Evolutionary conservation across 2,797 vertebrate genomes (phyloP), one percentile per base, ranked within the genome.

Genomic region (Halcyon leucocephala): DNA sequence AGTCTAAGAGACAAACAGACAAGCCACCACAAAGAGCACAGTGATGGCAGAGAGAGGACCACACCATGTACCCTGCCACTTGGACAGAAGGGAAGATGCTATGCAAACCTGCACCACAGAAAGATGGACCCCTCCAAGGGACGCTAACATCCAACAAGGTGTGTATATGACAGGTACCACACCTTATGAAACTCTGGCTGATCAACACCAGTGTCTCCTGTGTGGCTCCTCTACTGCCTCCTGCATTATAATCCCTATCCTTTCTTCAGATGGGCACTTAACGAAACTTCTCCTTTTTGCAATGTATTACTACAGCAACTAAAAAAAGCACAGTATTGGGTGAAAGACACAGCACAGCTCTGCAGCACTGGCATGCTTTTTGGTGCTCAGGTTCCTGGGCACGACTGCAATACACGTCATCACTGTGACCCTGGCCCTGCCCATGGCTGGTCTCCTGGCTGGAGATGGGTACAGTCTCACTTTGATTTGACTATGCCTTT

Each of bases 1-100:
- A 80, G 93, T 96, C 98, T 99, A 66, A 20, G 79, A 33, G 46
- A 46, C 29, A 78, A 93, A 86, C 22, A 91, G n/a, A 95, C 9
- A 54, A 48, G 6, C 17, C 4, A 3, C 5, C 20, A 49, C 1
- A 1, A 88, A 49, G 18, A 41, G 21, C 33, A 58, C 6, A 46
- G 46, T 16, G 46, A 7, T 19, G 20, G 35, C 57, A 76, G 54
- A 58, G 39, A 60, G 11, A 48, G 70, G 28, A 10, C 6, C 1
- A 22, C 0, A 0, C 0, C 2, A 12, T 4, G 10, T n/a, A 24
- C 28, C 4, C 37, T 46, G 76, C 35, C 2, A 1, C 60, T 49
- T 18, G 37, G 52, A 44, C 28, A 78, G 77, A 64, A 66, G 48
- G 55, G 39, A 51, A 51, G 13, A 28, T 33, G 33, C 41, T 1